phyloP scores from a whole-genome alignment of 2,797 vertebrate species.

The Melanotaenia trifasciata region DNA sequence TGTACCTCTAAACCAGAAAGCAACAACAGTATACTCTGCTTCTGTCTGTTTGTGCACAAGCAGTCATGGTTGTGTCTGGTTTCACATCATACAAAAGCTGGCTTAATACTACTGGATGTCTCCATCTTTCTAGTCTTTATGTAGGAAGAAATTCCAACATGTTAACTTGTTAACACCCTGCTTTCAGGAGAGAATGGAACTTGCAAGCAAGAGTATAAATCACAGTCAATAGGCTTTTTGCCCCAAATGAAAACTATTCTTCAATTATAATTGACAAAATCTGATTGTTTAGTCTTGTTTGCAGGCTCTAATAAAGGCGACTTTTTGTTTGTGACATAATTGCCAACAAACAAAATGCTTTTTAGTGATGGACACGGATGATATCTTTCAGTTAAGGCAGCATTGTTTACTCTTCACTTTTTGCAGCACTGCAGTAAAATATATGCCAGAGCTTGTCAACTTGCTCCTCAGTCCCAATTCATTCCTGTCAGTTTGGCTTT shows the following conservation, averaged over 20 bases:
- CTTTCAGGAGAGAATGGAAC: slow-evolving; percentile 15
- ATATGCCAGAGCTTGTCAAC: slow-evolving; percentile 14
- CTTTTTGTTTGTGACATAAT: background rate
- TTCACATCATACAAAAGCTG: slow-evolving; percentile 16
- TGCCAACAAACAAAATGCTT: background rate
- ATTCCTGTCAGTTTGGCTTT: slow-evolving; percentile 33
- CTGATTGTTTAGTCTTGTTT: slow-evolving; percentile 4
- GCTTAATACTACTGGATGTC: slow-evolving; percentile 23
- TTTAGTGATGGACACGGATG: background rate
- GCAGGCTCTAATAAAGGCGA: background rate
- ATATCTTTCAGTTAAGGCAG: slow-evolving; percentile 5
- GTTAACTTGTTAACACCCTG: slow-evolving; percentile 15
- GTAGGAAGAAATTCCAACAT: background rate
- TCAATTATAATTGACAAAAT: slow-evolving; percentile 47
- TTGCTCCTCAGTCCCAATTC: slow-evolving; percentile 15
- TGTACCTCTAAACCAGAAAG: slow-evolving; percentile 46
- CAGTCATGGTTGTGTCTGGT: slow-evolving; percentile 21
- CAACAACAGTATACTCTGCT: slow-evolving; percentile 34
- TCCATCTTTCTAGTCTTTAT: background rate
- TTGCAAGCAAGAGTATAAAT: slow-evolving; percentile 7
- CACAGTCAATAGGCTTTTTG: background rate
- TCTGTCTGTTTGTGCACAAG: slow-evolving; percentile 40
- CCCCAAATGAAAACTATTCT: slow-evolving; percentile 19
- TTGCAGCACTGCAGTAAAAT: slow-evolving; percentile 6
- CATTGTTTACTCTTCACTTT: slow-evolving; percentile 19